Percentiles rank a stretch among this genome's conserved stretches.
Conservation (phyloP, 2,888 invertebrate genomes). For the Melanostoma mellinum region DNA sequence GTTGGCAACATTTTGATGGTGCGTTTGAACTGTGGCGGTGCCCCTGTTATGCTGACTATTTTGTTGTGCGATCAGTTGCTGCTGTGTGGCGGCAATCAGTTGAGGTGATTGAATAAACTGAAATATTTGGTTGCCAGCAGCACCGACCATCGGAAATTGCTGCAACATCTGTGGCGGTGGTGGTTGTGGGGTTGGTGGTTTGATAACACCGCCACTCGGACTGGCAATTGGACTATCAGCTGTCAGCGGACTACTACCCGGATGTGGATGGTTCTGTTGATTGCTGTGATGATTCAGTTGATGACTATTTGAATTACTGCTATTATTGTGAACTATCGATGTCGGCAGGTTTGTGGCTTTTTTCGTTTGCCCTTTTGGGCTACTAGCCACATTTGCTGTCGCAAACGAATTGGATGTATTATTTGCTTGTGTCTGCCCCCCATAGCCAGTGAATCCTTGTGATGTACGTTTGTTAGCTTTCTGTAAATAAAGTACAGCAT, state of each 20-base stretch:
- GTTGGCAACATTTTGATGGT: conserved; percentile 59
- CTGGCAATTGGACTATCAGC: conserved; percentile 82
- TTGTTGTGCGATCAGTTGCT: conserved; percentile 73
- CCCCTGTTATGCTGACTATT: conserved; percentile 74
- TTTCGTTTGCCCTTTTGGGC: conserved; percentile 82
- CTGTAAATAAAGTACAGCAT: conserved; percentile 73
- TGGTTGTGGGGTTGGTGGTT: conserved; percentile 81
- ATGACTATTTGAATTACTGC: conserved; percentile 74
- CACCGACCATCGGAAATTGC: conserved; percentile 74
- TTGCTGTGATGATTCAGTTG: conserved; percentile 75
- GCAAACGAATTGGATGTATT: conserved; percentile 81
- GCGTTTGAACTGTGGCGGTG: conserved; percentile 76
- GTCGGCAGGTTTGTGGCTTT: conserved; percentile 77
- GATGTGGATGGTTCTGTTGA: conserved; percentile 72
- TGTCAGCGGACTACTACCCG: conserved; percentile 80
- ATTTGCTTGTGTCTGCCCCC: conserved; percentile 81
- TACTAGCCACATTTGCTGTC: conserved; percentile 81
- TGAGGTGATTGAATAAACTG: conserved; percentile 76
- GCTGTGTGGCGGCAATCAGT: conserved; percentile 74
- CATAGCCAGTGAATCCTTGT: conserved; percentile 76
- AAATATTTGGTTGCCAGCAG: conserved; percentile 75
- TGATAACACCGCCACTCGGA: conserved; percentile 80
- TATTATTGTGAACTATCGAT: conserved; percentile 70
- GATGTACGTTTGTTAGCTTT: conserved; percentile 79
- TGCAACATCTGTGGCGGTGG: conserved; percentile 79